Conservation (phyloP, 2,797 vertebrate genomes). For the Chloroceryle amazona region DNA sequence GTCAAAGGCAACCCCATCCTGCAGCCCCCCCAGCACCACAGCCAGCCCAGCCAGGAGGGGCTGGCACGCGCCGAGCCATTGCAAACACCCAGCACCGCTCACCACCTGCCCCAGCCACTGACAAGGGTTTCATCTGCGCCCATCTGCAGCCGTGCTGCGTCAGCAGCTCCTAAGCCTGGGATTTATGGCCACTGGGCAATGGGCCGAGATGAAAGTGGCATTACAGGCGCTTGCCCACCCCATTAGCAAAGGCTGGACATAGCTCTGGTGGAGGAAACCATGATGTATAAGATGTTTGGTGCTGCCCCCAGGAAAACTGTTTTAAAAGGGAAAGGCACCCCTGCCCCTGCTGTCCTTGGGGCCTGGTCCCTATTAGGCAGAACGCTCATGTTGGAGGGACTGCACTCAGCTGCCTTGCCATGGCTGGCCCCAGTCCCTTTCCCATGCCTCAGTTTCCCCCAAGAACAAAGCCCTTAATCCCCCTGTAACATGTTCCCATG, state of each 20-base stretch:
- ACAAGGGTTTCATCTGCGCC: neutral
- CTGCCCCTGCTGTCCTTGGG: neutral
- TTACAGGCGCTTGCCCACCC: rapidly evolving
- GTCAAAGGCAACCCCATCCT: no score
- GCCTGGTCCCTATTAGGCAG: neutral
- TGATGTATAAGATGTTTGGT: rapidly evolving
- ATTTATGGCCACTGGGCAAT: neutral
- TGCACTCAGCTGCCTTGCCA: neutral
- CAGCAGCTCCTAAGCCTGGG: neutral
- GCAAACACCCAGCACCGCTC: rapidly evolving
- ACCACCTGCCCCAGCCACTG: neutral
- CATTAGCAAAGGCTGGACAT: neutral
- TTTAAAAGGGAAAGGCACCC: neutral
- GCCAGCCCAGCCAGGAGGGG: neutral
- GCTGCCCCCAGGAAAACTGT: neutral
- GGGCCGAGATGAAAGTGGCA: rapidly evolving
- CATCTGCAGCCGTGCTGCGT: rapidly evolving
- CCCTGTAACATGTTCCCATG: neutral
- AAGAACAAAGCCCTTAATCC: neutral
- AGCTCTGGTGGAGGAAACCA: neutral
- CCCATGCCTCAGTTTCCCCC: neutral
- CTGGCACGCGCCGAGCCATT: neutral
- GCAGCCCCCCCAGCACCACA: rapidly evolving
- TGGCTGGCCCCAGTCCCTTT: neutral
- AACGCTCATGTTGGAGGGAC: neutral